Evolutionary conservation across 2,113 vertebrate species (phyloP), one percentile per base, ranked within the genome.

Genomic region (Chamaea fasciata): DNA sequence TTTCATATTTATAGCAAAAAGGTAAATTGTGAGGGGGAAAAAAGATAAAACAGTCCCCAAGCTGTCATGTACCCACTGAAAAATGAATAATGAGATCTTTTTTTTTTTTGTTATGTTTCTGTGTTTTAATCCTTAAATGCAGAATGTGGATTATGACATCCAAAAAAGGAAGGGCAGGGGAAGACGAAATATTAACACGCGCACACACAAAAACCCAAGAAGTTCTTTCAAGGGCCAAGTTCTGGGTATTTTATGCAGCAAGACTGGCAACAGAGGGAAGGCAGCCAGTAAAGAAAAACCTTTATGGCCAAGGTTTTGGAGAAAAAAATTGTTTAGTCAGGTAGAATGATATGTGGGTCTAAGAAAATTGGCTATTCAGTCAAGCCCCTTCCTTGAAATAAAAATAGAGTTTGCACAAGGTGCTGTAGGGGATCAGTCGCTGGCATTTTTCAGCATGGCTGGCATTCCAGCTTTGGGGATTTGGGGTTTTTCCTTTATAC

Each of bases 321-420:
- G 46, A 82, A 81, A 84, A 49, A 24, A 3, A 11, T 0, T 4
- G 7, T 49, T 85, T 42, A 20, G 4, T 53, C 15, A 57, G 7
- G 3, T 9, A 74, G 15, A 81, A 42, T 1, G 2, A n/a, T 19
- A 15, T 1, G 0, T 9, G 13, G 13, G 23, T 37, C 13, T 28
- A 62, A 37, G 13, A 56, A 46, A 11, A 62, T 0, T 7, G 1
- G 11, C 4, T 57, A 75, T 52, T 30, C 42, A 79, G 20, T 33
- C 27, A 80, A 94, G 11, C 3, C 15, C 18, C 11, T n/a, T 50
- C 15, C 26, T 42, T 16, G 28, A 84, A 84, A 59, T 47, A 46
- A 46, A 63, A 55, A 30, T 30, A 4, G 3, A 44, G 6, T 28
- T 89, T 46, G 24, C 63, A 39, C 3, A 22, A 30, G 15, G 11